These are phyloP conservation scores for Leucophenga maculata DNA, from an alignment of 2,888 invertebrate species.

Conservation along the genomic window DNA sequence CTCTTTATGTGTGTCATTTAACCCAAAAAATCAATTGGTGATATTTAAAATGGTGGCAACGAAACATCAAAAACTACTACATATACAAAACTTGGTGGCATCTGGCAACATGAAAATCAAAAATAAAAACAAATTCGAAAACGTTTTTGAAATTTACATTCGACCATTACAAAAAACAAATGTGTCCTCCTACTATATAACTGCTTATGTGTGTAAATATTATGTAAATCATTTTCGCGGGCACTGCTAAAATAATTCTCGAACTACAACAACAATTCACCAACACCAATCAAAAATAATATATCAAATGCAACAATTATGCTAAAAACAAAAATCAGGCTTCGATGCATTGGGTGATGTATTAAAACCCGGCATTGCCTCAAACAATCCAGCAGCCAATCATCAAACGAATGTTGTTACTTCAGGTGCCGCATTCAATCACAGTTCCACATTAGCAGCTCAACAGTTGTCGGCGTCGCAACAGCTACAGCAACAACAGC, in stretches of 20 bases:
- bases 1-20: neutral
- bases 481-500: constrained; percentile 53
- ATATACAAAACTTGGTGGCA: constrained; percentile 20
- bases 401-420: constrained; percentile 70
- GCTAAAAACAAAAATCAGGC: constrained; percentile 72
- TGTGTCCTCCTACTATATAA: neutral
- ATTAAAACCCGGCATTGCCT: constrained; percentile 75
- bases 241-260: constrained; percentile 30
- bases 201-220: constrained; percentile 16
- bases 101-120: constrained; percentile 20
- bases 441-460: constrained; percentile 36
- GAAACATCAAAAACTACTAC: constrained; percentile 23
- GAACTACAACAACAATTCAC: constrained; percentile 35
- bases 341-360: constrained; percentile 84
- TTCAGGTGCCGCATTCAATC: constrained; percentile 64
- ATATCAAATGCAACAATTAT: constrained; percentile 48
- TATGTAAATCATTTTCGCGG: constrained; percentile 3
- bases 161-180: neutral
- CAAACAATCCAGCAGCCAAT: constrained; percentile 56
- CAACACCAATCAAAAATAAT: constrained; percentile 30
- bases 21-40: constrained; percentile 21
- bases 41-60: constrained; percentile 36
- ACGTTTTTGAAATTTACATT: neutral
- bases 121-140: constrained; percentile 32
- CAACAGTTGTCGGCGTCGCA: constrained; percentile 32